Conservation (phyloP, 2,888 invertebrate genomes). For the Polyommatus icarus region DNA sequence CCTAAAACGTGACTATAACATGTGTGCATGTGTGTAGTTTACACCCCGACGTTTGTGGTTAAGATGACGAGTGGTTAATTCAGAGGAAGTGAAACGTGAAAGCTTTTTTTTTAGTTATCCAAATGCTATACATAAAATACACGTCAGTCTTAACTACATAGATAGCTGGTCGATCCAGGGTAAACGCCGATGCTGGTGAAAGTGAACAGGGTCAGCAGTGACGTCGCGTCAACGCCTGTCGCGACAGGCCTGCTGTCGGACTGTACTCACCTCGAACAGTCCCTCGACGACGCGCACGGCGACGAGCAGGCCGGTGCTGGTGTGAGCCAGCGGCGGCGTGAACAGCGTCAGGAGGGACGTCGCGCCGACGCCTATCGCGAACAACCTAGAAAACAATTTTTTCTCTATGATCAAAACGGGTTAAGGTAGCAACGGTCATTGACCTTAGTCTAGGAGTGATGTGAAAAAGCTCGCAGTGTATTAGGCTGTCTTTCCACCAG, state of each 20-base stretch:
- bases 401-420: background rate
- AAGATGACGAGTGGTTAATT: no score
- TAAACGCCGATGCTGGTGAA: no score
- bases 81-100: no score
- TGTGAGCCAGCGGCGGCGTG: conserved; percentile 88
- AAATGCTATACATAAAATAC: no score
- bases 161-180: no score
- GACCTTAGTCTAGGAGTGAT: background rate
- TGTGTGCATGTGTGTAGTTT: no score
- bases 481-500: no score
- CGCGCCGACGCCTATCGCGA: conserved; percentile 87
- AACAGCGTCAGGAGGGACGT: conserved; percentile 90
- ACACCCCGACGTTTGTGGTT: no score
- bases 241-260: conserved; percentile 66
- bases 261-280: conserved; percentile 84
- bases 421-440: background rate
- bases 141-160: no score
- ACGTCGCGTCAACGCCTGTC: conserved; percentile 87
- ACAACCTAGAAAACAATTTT: conserved; percentile 72
- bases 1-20: no score
- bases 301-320: conserved; percentile 85
- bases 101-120: no score
- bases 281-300: conserved; percentile 88
- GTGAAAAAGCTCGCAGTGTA: no score
- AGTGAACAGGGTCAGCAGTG: conserved; percentile 86